Conservation (phyloP, 2,113 vertebrate species). For the Ictalurus punctatus region DNA sequence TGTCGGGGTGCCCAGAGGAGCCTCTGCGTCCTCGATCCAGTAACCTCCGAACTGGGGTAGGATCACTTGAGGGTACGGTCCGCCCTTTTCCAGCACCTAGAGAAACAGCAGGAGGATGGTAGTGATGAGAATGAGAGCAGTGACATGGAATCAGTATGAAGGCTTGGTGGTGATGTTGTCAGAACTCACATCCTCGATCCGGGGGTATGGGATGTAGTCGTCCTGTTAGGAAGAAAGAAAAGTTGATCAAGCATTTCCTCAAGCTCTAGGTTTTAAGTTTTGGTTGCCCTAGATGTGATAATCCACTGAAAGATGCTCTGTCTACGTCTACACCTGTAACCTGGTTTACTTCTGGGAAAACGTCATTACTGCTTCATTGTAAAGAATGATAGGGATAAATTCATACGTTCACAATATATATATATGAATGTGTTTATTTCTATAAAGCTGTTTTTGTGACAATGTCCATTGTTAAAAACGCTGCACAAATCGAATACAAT, state of each 20-base stretch:
- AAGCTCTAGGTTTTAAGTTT: neutral
- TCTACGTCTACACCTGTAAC: neutral
- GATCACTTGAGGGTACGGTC: constrained; percentile 93
- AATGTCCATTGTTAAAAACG: too few relatives aligned
- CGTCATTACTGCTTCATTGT: neutral
- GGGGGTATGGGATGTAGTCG: constrained; percentile 96
- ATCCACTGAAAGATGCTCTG: neutral
- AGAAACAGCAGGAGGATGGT: neutral
- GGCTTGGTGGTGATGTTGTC: neutral
- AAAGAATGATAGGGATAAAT: too few relatives aligned
- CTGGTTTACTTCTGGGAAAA: neutral
- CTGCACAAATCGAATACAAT: too few relatives aligned
- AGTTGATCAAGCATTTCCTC: neutral
- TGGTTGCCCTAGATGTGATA: neutral
- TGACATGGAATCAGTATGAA: neutral
- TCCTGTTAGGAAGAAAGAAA: constrained; percentile 76
- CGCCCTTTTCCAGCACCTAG: constrained; percentile 88
- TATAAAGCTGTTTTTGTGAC: too few relatives aligned
- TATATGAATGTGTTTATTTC: too few relatives aligned
- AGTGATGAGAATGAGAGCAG: neutral
- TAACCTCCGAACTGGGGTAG: constrained; percentile 97
- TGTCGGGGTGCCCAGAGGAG: constrained; percentile 69
- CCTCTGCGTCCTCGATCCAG: constrained; percentile 97
- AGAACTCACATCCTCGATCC: constrained; percentile 90
- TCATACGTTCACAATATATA: too few relatives aligned